Evolutionary conservation across 2,113 vertebrate genomes (phyloP).

Genomic region (Epinephelus lanceolatus): DNA sequence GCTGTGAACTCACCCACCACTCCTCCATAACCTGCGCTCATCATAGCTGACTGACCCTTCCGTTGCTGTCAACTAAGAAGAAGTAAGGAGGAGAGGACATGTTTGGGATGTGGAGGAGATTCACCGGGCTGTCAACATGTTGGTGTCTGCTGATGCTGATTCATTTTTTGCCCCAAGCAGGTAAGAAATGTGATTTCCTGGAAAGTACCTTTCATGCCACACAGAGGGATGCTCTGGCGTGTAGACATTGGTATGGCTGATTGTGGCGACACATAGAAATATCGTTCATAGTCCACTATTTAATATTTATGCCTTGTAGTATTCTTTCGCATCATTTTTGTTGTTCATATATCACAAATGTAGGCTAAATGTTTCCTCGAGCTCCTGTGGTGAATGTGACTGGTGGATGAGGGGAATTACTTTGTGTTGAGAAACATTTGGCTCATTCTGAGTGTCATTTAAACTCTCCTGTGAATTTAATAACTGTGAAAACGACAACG

Average conservation of each 20-base stretch:
- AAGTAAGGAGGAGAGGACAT: slow-evolving; percentile 37
- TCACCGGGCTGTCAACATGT: slow-evolving; percentile 44
- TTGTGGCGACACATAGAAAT: not conserved
- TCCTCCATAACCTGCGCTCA: not conserved
- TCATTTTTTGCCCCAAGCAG: slow-evolving; percentile 45
- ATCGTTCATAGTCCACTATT: not conserved
- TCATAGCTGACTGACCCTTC: not conserved
- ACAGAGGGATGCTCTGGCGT: not conserved
- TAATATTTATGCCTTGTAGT: not conserved
- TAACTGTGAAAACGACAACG: not conserved
- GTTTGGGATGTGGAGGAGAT: slow-evolving; percentile 45
- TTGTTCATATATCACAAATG: not conserved
- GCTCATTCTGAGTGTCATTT: fast-evolving
- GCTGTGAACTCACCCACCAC: not conserved
- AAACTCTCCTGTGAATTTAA: not conserved
- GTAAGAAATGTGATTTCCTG: slow-evolving; percentile 60
- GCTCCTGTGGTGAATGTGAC: not conserved
- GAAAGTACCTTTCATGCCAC: not conserved
- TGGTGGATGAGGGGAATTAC: not conserved
- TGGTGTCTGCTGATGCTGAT: slow-evolving; percentile 70
- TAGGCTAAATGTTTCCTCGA: not conserved
- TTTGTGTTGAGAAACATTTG: not conserved
- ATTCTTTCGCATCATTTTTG: not conserved
- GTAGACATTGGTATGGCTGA: not conserved
- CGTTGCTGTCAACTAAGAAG: not conserved